Conservation (phyloP, 2,797 vertebrate genomes). For the Tolypeutes matacus region DNA sequence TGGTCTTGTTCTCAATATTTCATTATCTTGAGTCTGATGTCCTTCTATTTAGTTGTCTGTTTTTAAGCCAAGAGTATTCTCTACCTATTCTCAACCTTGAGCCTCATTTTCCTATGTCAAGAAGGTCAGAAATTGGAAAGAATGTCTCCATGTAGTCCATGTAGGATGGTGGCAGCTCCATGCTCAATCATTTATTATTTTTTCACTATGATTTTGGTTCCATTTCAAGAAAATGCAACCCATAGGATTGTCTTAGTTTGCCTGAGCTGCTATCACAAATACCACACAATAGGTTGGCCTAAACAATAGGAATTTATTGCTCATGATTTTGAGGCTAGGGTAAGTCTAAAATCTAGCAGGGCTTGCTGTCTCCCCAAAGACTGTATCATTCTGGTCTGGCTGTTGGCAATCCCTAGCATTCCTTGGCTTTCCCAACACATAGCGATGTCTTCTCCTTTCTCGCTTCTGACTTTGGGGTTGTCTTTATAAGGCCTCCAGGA, state of each 20-base stretch:
- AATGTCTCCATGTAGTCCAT: neutral
- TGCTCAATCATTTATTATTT: neutral
- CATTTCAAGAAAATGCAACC: neutral
- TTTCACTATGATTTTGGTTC: neutral
- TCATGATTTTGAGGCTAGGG: no score
- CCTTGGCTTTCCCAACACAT: no score
- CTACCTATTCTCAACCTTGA: neutral
- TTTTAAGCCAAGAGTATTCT: neutral
- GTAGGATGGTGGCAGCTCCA: neutral
- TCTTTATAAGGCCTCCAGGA: no score
- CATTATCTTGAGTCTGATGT: neutral
- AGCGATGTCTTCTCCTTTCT: no score
- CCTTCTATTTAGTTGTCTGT: neutral
- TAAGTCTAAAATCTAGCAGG: no score
- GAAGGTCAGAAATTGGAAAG: neutral
- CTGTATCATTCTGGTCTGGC: no score
- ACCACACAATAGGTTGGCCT: no score
- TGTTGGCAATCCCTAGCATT: no score
- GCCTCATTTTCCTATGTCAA: neutral
- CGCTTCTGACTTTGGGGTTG: no score
- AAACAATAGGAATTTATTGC: no score
- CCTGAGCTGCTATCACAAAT: no score
- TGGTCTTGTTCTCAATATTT: conserved; percentile 13
- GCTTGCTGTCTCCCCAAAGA: no score
- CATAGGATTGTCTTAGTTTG: neutral